Percentiles rank a stretch among this genome's conserved stretches.
Evolutionary conservation across 2,113 vertebrate genomes (phyloP).

Genomic region (Pan troglodytes): DNA sequence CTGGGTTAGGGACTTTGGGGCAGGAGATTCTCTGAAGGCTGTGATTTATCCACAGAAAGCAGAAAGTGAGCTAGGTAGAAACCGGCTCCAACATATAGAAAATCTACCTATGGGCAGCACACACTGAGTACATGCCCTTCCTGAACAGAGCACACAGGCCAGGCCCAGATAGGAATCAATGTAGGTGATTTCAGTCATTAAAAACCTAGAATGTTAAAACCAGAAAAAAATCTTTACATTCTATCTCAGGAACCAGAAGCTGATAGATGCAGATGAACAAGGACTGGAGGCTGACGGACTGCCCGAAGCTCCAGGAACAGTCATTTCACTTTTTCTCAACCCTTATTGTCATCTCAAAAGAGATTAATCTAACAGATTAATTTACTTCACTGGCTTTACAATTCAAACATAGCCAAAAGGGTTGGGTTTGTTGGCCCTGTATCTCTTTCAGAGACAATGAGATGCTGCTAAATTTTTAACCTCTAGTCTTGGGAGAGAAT

Average conservation of each 20-base stretch:
- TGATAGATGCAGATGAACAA: neutral
- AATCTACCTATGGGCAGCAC: neutral
- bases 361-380: neutral
- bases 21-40: neutral
- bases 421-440: neutral
- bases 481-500: neutral
- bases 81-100: neutral
- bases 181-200: neutral
- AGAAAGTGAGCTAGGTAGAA: neutral
- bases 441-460: neutral
- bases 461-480: neutral
- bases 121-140: too few species aligned
- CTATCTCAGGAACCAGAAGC: neutral
- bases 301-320: neutral
- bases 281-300: neutral
- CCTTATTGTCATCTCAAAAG: neutral
- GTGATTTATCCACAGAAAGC: neutral
- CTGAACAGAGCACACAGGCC: neutral
- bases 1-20: neutral
- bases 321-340: neutral
- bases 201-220: neutral
- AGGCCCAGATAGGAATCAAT: neutral
- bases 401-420: neutral
- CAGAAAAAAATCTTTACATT: neutral
- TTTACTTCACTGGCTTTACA: conserved; percentile 3